phyloP scores from a whole-genome alignment of 2,888 invertebrate species.

The Phasia obesa region DNA sequence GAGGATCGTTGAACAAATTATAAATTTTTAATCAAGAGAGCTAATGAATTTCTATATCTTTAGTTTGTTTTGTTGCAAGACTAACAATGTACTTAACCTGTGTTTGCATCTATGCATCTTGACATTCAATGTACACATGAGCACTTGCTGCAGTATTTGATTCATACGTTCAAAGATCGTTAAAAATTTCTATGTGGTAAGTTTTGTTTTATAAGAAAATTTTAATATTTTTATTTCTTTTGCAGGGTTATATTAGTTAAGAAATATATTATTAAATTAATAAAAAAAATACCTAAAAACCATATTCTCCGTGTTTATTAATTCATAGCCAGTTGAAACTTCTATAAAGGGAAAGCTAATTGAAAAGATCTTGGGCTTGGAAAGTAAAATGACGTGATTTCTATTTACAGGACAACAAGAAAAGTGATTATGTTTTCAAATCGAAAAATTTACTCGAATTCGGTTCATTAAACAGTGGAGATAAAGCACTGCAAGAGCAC shows the following conservation, averaged over 20 bases:
- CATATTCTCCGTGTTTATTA: not conserved
- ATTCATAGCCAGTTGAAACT: not conserved
- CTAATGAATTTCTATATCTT: slow-evolving; percentile 57
- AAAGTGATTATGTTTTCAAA: too few relatives aligned
- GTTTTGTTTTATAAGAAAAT: slow-evolving; percentile 8
- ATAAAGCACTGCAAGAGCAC: too few relatives aligned
- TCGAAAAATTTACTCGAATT: too few relatives aligned
- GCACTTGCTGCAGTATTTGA: not conserved
- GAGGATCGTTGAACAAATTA: slow-evolving; percentile 8
- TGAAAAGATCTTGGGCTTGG: too few relatives aligned
- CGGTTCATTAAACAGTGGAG: too few relatives aligned
- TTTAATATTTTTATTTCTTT: not conserved
- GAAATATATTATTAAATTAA: not conserved
- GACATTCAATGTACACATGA: not conserved
- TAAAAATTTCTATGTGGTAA: slow-evolving; percentile 28
- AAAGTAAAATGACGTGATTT: too few relatives aligned
- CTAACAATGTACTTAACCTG: slow-evolving; percentile 24
- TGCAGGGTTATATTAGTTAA: not conserved
- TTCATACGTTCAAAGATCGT: not conserved
- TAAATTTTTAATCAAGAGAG: slow-evolving; percentile 22
- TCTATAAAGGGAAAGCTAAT: not conserved
- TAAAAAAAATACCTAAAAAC: not conserved
- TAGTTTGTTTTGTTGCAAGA: slow-evolving; percentile 69
- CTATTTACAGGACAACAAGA: too few relatives aligned
- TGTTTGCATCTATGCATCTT: slow-evolving; percentile 6